Evolutionary conservation across 2,888 invertebrate species (phyloP).

Genomic region (Pseudococcus longispinus): DNA sequence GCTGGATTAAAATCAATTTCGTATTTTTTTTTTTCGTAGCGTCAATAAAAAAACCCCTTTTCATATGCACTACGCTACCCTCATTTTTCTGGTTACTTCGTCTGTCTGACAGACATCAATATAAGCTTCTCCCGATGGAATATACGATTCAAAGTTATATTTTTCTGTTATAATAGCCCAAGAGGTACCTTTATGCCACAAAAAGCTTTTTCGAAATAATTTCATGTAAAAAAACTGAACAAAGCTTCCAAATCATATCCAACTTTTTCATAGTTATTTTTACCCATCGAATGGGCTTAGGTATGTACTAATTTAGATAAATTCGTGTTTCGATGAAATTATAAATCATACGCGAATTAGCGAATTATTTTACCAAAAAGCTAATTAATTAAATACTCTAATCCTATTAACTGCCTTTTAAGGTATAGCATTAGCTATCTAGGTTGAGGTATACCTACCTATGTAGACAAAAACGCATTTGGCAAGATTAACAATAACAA

Average conservation of each 20-base stretch:
- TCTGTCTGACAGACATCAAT: constrained; percentile 27
- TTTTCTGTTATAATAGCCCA: neutral
- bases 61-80: neutral
- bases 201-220: neutral
- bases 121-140: neutral
- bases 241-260: neutral
- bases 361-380: neutral
- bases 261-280: neutral
- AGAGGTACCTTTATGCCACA: neutral
- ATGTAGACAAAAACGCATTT: neutral
- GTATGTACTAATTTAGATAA: neutral
- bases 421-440: neutral
- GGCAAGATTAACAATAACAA: neutral
- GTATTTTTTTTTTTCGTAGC: neutral
- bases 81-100: neutral
- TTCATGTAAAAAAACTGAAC: neutral
- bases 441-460: neutral
- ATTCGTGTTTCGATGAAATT: neutral
- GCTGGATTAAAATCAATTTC: neutral
- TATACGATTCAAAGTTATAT: constrained; percentile 23
- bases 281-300: neutral
- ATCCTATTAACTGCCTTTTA: neutral
- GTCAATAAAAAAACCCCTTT: neutral
- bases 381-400: neutral
- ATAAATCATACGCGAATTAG: neutral